Base-by-base conservation (phyloP, 2,797 vertebrate genomes). In the Pipistrellus kuhlii region DNA sequence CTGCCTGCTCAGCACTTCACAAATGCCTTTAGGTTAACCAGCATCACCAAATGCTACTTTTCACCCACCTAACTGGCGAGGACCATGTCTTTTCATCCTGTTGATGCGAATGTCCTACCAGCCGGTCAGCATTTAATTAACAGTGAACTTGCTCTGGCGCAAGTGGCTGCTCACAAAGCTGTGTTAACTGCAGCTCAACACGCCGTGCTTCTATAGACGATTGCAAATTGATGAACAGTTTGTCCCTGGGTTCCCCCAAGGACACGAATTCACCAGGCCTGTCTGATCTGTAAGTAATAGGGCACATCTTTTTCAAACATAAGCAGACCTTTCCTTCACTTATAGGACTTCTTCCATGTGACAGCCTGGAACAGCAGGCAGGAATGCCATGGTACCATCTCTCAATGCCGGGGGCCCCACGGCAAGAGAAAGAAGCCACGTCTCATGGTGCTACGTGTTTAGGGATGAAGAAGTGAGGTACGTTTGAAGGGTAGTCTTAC, bases 91-190 rank as follows among this genome's bases (percentile, higher is more conserved):
- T 88, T 78, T 82, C 27, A 20, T 2, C 20, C 30, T 41, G 10
- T 1, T 25, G 44, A 77, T 55, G 69, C 35, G 32, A 75, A 21
- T 1, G 4, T n/a, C 12, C 89, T 83, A 62, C n/a, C 30, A 35
- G 73, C 66, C 88, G 73, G 87, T 88, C 72, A 10, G 66, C 38
- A 87, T 23, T 91, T 71, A 71, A 91, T 91, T 75, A 71, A 91
- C 7, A 59, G 86, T 38, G 69, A 59, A 89, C 44, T 32, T 46
- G 69, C 41, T 82, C 46, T 51, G 38, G 72, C 35, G 86, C 15
- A 66, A 69, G 23, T 11, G n/a, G 44, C 35, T 57, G 15, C 73
- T 76, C 66, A 5, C 55, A 68, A 81, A 62, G 59, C 64, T 12
- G 10, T 69, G 78, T 21, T 84, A 88, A 81, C 38, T 76, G 62